phyloP scores from a whole-genome alignment of 2,113 vertebrate species.

The Tupaia chinensis region DNA sequence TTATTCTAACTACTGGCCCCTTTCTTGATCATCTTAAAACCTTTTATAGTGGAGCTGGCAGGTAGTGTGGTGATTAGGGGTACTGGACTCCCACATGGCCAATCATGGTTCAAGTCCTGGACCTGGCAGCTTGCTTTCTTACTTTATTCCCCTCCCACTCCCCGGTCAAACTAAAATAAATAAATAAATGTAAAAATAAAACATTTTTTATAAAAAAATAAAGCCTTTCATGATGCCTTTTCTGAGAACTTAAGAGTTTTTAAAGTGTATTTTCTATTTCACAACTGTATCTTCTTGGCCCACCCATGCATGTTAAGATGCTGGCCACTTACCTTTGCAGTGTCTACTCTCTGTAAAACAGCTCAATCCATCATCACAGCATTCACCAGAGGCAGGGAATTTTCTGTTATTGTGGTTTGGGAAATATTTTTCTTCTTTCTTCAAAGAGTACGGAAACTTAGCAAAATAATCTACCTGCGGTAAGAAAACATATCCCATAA shows the following conservation, averaged over 20 bases:
- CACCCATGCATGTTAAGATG: background rate
- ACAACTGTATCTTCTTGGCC: background rate
- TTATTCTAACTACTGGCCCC: too few species aligned
- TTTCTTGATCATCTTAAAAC: background rate
- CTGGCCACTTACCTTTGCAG: background rate
- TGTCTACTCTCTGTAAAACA: conserved; percentile 25
- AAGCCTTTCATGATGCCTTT: background rate
- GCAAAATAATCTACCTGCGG: conserved; percentile 55
- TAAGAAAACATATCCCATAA: conserved; percentile 45
- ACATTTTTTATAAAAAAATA: background rate
- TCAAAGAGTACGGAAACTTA: conserved; percentile 59
- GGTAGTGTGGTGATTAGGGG: too few species aligned
- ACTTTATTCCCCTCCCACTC: too few species aligned
- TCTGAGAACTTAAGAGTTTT: background rate
- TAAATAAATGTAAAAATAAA: too few species aligned
- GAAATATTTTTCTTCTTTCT: conserved; percentile 61
- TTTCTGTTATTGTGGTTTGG: conserved; percentile 64
- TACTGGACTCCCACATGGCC: too few species aligned
- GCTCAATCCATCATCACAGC: background rate
- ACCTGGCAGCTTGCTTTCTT: too few species aligned
- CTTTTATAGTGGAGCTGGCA: too few species aligned
- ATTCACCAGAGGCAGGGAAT: conserved; percentile 25
- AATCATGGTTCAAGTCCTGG: too few species aligned
- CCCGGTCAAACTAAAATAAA: too few species aligned
- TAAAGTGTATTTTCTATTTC: background rate